phyloP scores from a whole-genome alignment of 2,797 vertebrate genomes.

The Propithecus deckenii region DNA sequence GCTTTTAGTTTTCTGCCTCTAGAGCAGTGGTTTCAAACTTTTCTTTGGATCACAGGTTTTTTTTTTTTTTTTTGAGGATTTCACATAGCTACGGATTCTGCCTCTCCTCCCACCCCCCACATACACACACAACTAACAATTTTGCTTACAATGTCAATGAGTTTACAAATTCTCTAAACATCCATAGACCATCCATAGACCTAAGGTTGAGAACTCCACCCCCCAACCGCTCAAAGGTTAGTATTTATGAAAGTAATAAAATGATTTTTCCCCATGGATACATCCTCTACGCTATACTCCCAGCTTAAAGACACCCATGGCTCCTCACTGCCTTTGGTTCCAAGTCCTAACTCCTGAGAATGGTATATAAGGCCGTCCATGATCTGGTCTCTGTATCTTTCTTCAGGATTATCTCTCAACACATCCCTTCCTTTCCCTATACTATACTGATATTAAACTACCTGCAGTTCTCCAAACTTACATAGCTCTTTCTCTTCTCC shows the following conservation, averaged over 20 bases:
- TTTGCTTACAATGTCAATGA: neutral
- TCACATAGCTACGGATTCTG: constrained; percentile 6
- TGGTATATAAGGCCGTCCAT: neutral
- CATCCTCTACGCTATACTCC: neutral
- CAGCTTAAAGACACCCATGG: neutral
- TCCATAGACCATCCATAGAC: neutral
- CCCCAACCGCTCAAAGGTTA: neutral
- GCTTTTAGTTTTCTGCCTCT: neutral
- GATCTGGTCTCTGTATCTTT: neutral
- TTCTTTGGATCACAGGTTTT: neutral
- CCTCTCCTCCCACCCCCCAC: neutral
- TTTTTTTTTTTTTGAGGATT: neutral
- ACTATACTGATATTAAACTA: neutral
- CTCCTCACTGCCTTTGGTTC: neutral
- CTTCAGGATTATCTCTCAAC: neutral
- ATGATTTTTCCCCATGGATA: neutral
- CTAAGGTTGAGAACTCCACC: neutral
- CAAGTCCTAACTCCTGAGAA: neutral
- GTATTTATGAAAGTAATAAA: neutral
- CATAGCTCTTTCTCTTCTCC: neutral
- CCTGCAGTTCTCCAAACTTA: neutral
- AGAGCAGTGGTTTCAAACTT: neutral
- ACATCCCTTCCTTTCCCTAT: neutral
- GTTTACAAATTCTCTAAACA: constrained; percentile 19
- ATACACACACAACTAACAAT: neutral